These are phyloP conservation scores for Cliona cf. orientalis DNA, from an alignment of 37 sponge, comb jelly and placozoan genomes.

Conservation along the genomic window DNA sequence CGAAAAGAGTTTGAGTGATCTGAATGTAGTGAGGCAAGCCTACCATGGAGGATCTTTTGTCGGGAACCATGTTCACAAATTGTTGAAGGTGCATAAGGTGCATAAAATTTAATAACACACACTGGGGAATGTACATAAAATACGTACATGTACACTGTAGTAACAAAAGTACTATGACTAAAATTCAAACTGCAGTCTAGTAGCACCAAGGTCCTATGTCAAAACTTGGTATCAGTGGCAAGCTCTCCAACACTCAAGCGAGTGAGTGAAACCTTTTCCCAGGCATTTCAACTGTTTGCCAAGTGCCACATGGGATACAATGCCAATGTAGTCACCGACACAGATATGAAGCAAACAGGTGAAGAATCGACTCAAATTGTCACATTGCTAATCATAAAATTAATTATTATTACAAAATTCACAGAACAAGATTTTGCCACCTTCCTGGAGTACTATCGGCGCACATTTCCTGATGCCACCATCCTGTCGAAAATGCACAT, in stretches of 20 bases:
- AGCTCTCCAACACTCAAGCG: background rate
- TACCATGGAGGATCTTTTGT: constrained; percentile 53
- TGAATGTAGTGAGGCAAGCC: constrained; percentile 31
- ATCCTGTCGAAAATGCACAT: constrained; percentile 41
- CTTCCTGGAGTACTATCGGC: constrained; percentile 22
- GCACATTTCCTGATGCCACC: constrained; percentile 18
- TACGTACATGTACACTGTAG: too few relatives aligned
- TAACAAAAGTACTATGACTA: too few relatives aligned
- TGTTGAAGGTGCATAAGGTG: constrained; percentile 41
- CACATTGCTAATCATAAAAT: background rate
- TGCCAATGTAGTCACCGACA: background rate
- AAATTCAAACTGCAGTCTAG: too few relatives aligned
- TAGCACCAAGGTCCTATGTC: constrained; percentile 2
- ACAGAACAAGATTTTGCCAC: constrained; percentile 13
- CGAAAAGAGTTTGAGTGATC: background rate
- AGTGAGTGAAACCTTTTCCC: too few relatives aligned
- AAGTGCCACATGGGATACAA: constrained; percentile 26
- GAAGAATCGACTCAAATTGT: too few relatives aligned
- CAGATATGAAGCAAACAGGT: constrained; percentile 6
- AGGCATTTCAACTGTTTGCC: constrained; percentile 6
- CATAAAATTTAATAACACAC: too few relatives aligned
- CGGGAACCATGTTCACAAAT: constrained; percentile 60
- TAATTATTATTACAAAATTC: background rate
- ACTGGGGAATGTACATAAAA: too few relatives aligned
- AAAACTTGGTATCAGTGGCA: background rate